Base-by-base conservation (phyloP, 2,113 vertebrate species). In the Parotia lawesii region DNA sequence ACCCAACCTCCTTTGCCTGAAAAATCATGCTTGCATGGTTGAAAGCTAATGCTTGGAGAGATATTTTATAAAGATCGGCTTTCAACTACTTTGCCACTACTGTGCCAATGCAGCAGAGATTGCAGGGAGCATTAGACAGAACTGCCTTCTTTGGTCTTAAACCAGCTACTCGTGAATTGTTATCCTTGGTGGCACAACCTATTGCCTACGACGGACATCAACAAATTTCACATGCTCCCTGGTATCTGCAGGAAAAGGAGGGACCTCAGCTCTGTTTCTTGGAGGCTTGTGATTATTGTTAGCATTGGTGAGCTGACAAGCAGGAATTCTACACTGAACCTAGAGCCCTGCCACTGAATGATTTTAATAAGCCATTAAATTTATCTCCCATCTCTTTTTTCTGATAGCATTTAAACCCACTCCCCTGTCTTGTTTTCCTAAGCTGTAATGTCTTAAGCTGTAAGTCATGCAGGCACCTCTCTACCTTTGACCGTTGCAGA, bases 121-220 rank as follows among this genome's bases (percentile, higher is more conserved):
- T 35, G 61, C 58, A 75, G 25, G 28, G 50, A 74, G 33, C 18
- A 67, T 37, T 73, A 54, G 8, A 64, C 5, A 18, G 31, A 85
- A 24, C 24, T 37, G 24, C 15, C 27, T 17, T 25, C 77, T 88
- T 57, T 44, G 40, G 31, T 66, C 47, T 75, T 53, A 62, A 89
- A 65, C 10, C 40, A 69, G 35, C 31, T 75, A n/a, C n/a, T 57
- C 0, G 0, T 47, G 23, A 70, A 24, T 3, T 18, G 21, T 21
- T n/a, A 33, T 16, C 48, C n/a, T 60, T 33, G 23, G 20, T 47
- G 2, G 1, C 29, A 69, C 24, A 57, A 51, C 31, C 24, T 22
- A 11, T 15, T 35, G 27, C 47, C 27, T 31, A 0, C 2, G 25
- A 67, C 1, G 6, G 70, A 29, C 65, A 74, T 10, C 77, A 47